Evolutionary conservation across 2,113 vertebrate species (phyloP).

Genomic region (Struthidea cinerea): DNA sequence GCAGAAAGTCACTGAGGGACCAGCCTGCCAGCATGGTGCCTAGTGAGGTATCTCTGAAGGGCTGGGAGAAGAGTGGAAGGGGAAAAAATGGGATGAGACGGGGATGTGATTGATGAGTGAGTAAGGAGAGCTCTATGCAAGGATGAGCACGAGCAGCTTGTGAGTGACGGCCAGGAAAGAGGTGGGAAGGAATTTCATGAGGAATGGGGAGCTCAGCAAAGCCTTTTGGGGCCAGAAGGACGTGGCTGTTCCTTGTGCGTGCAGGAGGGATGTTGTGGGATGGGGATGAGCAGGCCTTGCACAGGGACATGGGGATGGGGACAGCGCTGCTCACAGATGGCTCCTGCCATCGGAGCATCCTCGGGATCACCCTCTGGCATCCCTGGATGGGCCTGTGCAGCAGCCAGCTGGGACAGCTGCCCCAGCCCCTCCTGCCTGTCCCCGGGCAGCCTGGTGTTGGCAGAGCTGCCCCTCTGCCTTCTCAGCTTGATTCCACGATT

Average conservation of each 20-base stretch:
- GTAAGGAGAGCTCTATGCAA: not conserved
- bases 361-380: accelerated
- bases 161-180: not conserved
- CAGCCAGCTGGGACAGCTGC: not conserved
- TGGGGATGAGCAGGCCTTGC: not conserved
- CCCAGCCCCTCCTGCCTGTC: not conserved
- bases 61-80: not conserved
- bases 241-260: not conserved
- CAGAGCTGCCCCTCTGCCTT: not conserved
- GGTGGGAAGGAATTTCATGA: not conserved
- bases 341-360: not conserved
- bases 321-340: not conserved
- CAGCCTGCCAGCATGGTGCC: not conserved
- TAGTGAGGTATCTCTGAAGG: not conserved
- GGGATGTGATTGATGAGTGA: not conserved
- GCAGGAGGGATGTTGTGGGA: not conserved
- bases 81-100: not conserved
- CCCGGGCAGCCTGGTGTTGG: not conserved
- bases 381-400: not conserved
- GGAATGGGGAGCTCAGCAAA: not conserved
- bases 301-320: accelerated
- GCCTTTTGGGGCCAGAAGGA: not conserved
- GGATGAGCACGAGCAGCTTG: not conserved
- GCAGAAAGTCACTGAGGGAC: not conserved
- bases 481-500: not conserved